Conservation (phyloP, 2,113 vertebrate species). For the Penelope pileata region DNA sequence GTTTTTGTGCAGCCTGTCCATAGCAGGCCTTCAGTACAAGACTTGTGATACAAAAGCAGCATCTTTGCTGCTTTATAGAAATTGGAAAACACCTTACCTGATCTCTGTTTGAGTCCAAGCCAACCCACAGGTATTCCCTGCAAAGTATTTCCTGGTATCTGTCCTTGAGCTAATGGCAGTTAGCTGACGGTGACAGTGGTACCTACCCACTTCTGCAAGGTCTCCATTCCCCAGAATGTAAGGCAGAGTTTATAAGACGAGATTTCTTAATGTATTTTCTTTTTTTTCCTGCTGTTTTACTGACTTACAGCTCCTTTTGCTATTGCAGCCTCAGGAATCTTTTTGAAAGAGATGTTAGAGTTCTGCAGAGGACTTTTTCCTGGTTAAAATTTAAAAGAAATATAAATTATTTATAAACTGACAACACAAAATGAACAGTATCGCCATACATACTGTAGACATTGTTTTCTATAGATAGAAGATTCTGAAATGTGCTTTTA, state of each 20-base stretch:
- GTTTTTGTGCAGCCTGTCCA: fast-evolving
- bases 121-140: neutral
- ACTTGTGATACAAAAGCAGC: neutral
- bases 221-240: neutral
- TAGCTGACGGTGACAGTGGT: neutral
- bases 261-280: neutral
- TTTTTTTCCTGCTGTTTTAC: neutral
- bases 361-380: neutral
- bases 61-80: neutral
- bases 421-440: neutral
- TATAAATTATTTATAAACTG: conserved; percentile 51
- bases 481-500: neutral
- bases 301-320: neutral
- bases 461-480: neutral
- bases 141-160: neutral
- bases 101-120: neutral
- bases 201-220: neutral
- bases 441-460: neutral
- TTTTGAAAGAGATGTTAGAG: neutral
- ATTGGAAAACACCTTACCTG: neutral
- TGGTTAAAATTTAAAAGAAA: conserved; percentile 33
- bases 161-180: neutral
- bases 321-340: conserved; percentile 7
- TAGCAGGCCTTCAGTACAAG: neutral
- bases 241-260: neutral